These are phyloP conservation scores for Etheostoma spectabile DNA, from an alignment of 2,113 vertebrate genomes.

Conservation along the genomic window DNA sequence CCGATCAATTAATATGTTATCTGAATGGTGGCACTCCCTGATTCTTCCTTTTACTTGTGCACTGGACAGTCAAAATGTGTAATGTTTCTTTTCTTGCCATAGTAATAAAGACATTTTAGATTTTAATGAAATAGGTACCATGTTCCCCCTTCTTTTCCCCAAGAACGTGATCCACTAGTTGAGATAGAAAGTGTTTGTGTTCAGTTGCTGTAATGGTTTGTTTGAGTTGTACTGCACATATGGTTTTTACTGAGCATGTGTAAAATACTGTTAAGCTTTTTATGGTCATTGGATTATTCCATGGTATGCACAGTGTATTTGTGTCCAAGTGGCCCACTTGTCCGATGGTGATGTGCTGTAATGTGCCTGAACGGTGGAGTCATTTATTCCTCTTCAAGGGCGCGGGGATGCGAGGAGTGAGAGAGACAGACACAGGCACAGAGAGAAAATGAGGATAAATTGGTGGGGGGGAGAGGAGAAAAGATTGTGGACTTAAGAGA, in stretches of 20 bases:
- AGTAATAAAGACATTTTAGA: not conserved
- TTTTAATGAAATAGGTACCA: not conserved
- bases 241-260: conserved; percentile 7
- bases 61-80: not conserved
- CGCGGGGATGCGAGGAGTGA: conserved; percentile 38
- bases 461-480: conserved; percentile 45
- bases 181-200: not conserved
- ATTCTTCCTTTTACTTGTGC: not conserved
- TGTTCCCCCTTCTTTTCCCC: not conserved
- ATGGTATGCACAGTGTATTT: not conserved
- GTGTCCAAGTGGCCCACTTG: conserved; percentile 49
- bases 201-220: not conserved
- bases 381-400: conserved; percentile 68
- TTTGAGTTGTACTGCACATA: not conserved
- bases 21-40: not conserved
- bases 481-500: conserved; percentile 39
- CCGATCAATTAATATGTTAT: conserved; percentile 1
- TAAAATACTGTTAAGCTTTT: conserved; percentile 11
- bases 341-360: conserved; percentile 38
- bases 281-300: conserved; percentile 10
- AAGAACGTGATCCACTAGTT: not conserved
- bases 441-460: conserved; percentile 69
- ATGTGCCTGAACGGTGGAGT: conserved; percentile 47
- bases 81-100: not conserved
- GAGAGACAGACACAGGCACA: conserved; percentile 27